Base-by-base conservation (phyloP, 2,113 vertebrate species). In the Calidris pygmaea region DNA sequence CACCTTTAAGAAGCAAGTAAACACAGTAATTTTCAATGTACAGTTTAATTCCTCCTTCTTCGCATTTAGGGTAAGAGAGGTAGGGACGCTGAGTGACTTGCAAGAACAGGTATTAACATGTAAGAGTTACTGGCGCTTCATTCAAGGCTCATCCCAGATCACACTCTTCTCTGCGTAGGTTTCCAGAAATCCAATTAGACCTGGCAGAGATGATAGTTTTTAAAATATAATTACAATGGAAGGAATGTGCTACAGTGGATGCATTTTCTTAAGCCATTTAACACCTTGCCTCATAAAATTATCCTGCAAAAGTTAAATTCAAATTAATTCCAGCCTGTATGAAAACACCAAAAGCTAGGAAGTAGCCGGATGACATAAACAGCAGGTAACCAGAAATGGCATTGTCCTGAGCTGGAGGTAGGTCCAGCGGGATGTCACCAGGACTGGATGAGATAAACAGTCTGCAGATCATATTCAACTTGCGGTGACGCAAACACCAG, bases 151-250 rank as follows among this genome's bases (percentile, higher is more conserved):
- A 41, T 73, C 53, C 82, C 63, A 77, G 77, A 85, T 75, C 93
- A 89, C n/a, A 24, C 45, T 89, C 39, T 30, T 87, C 34, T 85
- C 58, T 73, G 32, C 70, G 32, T 43, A 58, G 2, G 5, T 62
- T 94, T 95, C 78, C 85, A 93, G 85, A 93, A 95, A 90, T 76
- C 71, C 13, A 94, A 24, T 94, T 85, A 85, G 52, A 80, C 45
- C 63, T 94, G 91, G 90, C 74, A 94, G 24, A 70, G 14, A 12
- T 39, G 41, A 60, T 68, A 73, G 50, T 27, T 94, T 93, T 37
- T 5, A 53, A 89, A 82, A 62, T 62, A 21, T 82, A 85, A 90
- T 87, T 89, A 65, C 17, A 73, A 12, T 66, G 32, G 29, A 82
- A 94, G 45, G 70, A 94, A 92, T 53, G 48, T 53, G 47, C 60